Percentiles rank a stretch among this genome's conserved stretches.
These are phyloP conservation scores for Epicampocera succincta DNA, from an alignment of 2,888 invertebrate species.

Conservation along the genomic window DNA sequence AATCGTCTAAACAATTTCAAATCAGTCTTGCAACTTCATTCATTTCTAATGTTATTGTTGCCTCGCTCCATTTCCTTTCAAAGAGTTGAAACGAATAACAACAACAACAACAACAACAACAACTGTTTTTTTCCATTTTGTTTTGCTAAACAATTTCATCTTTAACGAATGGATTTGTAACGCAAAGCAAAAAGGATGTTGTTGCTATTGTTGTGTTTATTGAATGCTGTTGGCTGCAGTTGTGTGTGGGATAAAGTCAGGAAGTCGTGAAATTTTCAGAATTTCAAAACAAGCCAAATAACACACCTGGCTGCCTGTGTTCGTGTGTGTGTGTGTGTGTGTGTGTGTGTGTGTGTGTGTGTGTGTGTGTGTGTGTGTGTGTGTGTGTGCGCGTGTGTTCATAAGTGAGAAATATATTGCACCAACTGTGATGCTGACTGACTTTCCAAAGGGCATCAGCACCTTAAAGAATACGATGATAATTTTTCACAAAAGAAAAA, in stretches of 20 bases:
- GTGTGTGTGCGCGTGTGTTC: too few species aligned
- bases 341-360: background rate
- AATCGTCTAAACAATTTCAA: conserved; percentile 22
- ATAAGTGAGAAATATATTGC: too few species aligned
- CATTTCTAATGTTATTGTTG: conserved; percentile 8
- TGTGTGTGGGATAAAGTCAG: conserved; percentile 62
- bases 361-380: background rate
- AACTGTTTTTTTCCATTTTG: conserved; percentile 19
- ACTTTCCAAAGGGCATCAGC: background rate
- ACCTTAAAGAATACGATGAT: background rate
- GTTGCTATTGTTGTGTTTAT: background rate
- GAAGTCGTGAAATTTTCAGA: conserved; percentile 55
- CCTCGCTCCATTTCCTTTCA: conserved; percentile 24
- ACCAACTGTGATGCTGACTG: conserved; percentile 19
- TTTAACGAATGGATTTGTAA: conserved; percentile 29
- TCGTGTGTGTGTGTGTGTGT: background rate
- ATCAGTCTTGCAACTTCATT: conserved; percentile 15
- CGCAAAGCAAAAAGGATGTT: conserved; percentile 55
- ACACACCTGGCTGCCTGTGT: conserved; percentile 51
- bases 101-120: background rate
- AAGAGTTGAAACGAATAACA: conserved; percentile 30
- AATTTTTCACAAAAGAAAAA: background rate
- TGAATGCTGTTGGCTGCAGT: conserved; percentile 15
- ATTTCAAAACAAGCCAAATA: conserved; percentile 42
- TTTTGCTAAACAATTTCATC: conserved; percentile 4